A percentile compares a stretch with the other conserved stretches of the same genome.
Conservation (phyloP, 2,888 invertebrate genomes). For the Conchocele bisecta region DNA sequence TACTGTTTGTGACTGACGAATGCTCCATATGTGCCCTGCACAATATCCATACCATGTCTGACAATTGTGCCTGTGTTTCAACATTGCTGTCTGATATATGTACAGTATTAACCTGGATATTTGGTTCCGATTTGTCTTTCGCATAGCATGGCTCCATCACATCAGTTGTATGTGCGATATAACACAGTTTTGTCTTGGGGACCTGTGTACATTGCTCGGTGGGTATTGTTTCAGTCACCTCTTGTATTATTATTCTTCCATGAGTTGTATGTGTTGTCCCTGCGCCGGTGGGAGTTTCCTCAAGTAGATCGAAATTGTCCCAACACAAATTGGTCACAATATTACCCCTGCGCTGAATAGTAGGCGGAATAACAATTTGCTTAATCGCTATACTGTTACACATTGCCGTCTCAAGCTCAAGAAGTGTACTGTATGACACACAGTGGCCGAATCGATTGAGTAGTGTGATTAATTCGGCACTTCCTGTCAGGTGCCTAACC, state of each 20-base stretch:
- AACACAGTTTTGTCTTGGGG: background rate
- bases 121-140: slow-evolving; percentile 18
- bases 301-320: slow-evolving; percentile 21
- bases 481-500: slow-evolving; percentile 18
- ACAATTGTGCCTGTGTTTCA: no score
- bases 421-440: slow-evolving; percentile 12
- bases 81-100: no score
- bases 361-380: slow-evolving; percentile 3
- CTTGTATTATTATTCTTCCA: slow-evolving; percentile 28
- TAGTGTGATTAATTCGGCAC: slow-evolving; percentile 12
- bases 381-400: slow-evolving; percentile 1
- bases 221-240: background rate
- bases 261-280: slow-evolving; percentile 24
- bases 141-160: slow-evolving; percentile 22
- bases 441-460: slow-evolving; percentile 24
- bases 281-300: no score
- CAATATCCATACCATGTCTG: no score
- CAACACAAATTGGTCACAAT: slow-evolving; percentile 16
- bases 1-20: background rate
- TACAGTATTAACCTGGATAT: background rate
- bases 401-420: slow-evolving; percentile 30
- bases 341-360: background rate
- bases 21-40: background rate
- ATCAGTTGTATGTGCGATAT: background rate
- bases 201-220: background rate